phyloP scores from a whole-genome alignment of 2,113 vertebrate genomes.

The Ctenodactylus gundi region DNA sequence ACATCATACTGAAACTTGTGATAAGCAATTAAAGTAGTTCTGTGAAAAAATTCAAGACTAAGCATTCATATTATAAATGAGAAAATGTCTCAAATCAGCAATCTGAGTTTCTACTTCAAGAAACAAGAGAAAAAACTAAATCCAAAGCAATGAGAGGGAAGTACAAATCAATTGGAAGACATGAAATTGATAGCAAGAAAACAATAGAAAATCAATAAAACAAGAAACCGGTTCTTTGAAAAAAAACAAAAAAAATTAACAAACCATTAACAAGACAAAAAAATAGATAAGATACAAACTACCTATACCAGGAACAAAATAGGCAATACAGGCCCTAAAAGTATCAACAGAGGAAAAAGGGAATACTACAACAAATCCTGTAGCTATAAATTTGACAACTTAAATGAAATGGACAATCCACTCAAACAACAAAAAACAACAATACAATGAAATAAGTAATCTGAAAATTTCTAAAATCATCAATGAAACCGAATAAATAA shows the following conservation, averaged over 20 bases:
- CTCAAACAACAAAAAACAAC: background rate
- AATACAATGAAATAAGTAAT: background rate
- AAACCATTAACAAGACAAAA: background rate
- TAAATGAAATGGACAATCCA: background rate
- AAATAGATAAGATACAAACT: background rate
- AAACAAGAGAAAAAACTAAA: background rate
- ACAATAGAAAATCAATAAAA: slow-evolving; percentile 29
- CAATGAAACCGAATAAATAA: background rate
- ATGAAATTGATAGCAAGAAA: background rate
- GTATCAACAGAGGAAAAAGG: background rate
- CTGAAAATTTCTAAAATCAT: background rate
- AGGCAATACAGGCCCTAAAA: background rate
- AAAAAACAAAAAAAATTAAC: slow-evolving; percentile 11
- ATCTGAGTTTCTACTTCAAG: background rate
- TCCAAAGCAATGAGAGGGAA: slow-evolving; percentile 4
- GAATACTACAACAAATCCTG: background rate
- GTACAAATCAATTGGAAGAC: background rate
- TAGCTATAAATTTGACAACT: background rate
- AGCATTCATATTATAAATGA: slow-evolving; percentile 1
- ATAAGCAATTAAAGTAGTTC: background rate
- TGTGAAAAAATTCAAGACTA: background rate
- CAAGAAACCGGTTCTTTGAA: background rate
- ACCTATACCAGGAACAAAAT: background rate
- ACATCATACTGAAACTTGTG: background rate
- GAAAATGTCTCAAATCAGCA: background rate